phyloP scores from a whole-genome alignment of 2,888 invertebrate genomes.

The Ennomos fuscantarius region DNA sequence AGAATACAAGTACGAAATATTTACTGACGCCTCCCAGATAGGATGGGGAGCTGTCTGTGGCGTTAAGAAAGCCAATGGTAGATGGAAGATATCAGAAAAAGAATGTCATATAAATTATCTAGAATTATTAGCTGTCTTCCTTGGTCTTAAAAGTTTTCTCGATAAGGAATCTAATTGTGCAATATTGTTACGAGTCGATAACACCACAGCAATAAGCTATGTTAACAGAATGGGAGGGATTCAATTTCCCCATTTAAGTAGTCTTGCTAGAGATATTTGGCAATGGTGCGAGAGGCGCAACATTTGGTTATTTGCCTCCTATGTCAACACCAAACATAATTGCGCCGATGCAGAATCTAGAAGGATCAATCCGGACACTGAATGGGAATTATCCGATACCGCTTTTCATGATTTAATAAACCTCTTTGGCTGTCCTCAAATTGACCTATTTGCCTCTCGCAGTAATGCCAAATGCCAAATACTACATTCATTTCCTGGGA shows the following conservation, averaged over 20 bases:
- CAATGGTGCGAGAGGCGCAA: slow-evolving; percentile 1
- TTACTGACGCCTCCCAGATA: slow-evolving; percentile 7
- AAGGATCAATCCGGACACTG: no score
- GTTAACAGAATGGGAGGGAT: slow-evolving; percentile 1
- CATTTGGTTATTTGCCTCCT: no score
- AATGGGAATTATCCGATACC: no score
- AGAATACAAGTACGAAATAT: no score
- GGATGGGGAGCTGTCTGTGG: slow-evolving; percentile 5
- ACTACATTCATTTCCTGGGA: no score
- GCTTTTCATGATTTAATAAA: no score
- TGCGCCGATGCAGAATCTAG: no score
- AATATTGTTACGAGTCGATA: background rate
- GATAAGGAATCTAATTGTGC: background rate
- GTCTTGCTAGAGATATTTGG: background rate
- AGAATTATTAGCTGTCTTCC: slow-evolving; percentile 5
- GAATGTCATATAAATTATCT: slow-evolving; percentile 8
- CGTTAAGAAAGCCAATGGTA: background rate
- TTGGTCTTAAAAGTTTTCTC: slow-evolving; percentile 7
- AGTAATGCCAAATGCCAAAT: no score
- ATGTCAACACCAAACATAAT: no score
- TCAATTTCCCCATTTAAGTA: background rate
- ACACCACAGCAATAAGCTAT: slow-evolving; percentile 1
- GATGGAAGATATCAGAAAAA: background rate
- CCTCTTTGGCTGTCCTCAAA: no score
- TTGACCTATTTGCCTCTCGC: no score